Conservation (phyloP, 2,113 vertebrate genomes). For the Sylvicapra grimmia region DNA sequence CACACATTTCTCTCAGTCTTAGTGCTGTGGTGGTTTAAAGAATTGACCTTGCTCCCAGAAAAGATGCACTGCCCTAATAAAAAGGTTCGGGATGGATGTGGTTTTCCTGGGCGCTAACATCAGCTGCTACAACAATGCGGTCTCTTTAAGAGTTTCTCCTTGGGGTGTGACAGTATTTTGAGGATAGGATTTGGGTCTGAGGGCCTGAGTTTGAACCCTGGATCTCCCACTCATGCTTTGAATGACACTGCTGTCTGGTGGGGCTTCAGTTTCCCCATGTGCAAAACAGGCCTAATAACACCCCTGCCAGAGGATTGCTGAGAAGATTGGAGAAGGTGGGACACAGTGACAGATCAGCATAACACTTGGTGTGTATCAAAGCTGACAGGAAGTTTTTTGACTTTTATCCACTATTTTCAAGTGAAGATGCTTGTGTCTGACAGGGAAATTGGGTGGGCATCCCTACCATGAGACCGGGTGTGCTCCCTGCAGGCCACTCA, state of each 20-base stretch:
- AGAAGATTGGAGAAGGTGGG: background rate
- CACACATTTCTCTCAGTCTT: conserved; percentile 24
- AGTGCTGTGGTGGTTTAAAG: conserved; percentile 17
- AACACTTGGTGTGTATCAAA: background rate
- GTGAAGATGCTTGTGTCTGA: background rate
- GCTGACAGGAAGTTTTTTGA: background rate
- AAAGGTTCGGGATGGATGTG: background rate
- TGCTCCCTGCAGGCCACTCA: background rate
- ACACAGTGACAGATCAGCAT: background rate
- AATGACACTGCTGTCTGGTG: background rate
- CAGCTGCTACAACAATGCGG: background rate
- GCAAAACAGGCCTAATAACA: background rate
- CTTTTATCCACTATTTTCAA: background rate
- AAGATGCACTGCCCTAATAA: conserved; percentile 19
- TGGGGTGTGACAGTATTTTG: background rate
- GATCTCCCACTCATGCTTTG: background rate
- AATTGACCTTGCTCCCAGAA: background rate
- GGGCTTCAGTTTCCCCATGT: background rate
- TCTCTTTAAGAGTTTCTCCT: background rate
- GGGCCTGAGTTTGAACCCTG: background rate
- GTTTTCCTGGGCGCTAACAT: background rate
- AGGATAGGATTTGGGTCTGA: background rate
- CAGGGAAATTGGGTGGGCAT: background rate
- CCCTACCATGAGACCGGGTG: background rate
- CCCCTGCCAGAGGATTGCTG: background rate